Conservation (phyloP, 2,113 vertebrate species). For the Gymnogyps californianus region DNA sequence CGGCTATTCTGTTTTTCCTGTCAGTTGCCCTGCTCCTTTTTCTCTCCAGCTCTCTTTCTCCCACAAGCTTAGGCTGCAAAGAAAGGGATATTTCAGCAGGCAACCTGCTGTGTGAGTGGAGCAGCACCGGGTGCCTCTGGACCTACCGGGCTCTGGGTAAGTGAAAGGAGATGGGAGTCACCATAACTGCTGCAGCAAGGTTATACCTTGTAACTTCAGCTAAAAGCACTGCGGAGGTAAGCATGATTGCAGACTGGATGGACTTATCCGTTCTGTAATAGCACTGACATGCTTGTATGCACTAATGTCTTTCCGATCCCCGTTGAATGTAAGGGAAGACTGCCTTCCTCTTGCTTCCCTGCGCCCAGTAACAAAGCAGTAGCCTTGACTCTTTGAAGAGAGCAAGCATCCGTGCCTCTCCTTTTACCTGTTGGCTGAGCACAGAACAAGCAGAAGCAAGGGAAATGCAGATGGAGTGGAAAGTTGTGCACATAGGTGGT, state of each 20-base stretch:
- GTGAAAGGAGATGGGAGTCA: neutral
- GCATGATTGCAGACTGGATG: neutral
- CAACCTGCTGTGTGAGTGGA: neutral
- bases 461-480: neutral
- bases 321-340: neutral
- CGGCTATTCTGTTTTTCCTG: neutral
- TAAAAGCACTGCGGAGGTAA: neutral
- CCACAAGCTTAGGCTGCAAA: neutral
- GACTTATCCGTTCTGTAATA: neutral
- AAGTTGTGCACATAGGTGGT: neutral
- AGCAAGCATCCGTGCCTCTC: neutral
- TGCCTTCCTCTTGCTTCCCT: neutral
- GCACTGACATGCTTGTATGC: neutral
- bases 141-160: neutral
- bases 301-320: neutral
- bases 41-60: neutral
- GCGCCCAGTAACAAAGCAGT: neutral
- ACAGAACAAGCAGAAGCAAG: neutral
- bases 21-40: neutral
- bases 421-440: neutral
- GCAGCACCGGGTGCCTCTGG: neutral
- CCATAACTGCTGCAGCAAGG: neutral
- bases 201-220: neutral
- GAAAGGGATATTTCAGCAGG: neutral
- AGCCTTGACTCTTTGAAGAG: neutral